phyloP scores from a whole-genome alignment of 2,113 vertebrate species.

The Paramisgurnus dabryanus region DNA sequence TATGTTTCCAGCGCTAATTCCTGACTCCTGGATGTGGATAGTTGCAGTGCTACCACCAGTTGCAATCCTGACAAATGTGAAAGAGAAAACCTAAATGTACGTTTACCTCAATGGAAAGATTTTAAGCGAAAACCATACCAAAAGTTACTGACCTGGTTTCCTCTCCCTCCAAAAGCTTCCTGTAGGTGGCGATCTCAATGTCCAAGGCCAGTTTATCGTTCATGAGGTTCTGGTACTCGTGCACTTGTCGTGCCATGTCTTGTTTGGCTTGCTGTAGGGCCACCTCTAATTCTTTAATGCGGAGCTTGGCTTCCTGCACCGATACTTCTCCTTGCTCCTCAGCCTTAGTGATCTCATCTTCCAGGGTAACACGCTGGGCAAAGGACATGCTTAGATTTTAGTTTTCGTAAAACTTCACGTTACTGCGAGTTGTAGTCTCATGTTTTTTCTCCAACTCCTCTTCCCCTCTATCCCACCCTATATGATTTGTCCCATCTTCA shows the following conservation, averaged over 20 bases:
- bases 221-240: slow-evolving; percentile 90
- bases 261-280: slow-evolving; percentile 86
- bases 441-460: no score
- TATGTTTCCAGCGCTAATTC: background rate
- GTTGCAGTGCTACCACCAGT: slow-evolving; percentile 56
- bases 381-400: background rate
- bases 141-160: slow-evolving; percentile 77
- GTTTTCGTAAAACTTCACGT: background rate
- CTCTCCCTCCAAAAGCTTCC: slow-evolving; percentile 90
- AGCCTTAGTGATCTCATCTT: slow-evolving; percentile 82
- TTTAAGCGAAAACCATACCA: background rate
- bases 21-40: slow-evolving; percentile 62
- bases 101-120: background rate
- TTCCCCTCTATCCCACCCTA: no score
- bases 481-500: no score
- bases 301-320: slow-evolving; percentile 82
- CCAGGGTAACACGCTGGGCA: slow-evolving; percentile 81
- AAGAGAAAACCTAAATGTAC: background rate
- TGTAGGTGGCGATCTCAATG: slow-evolving; percentile 91
- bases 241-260: slow-evolving; percentile 84
- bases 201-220: slow-evolving; percentile 89
- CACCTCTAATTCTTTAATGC: slow-evolving; percentile 81
- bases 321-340: slow-evolving; percentile 87
- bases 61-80: slow-evolving; percentile 58
- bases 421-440: background rate